phyloP scores from a whole-genome alignment of 2,888 invertebrate species.

The Elegia similella region DNA sequence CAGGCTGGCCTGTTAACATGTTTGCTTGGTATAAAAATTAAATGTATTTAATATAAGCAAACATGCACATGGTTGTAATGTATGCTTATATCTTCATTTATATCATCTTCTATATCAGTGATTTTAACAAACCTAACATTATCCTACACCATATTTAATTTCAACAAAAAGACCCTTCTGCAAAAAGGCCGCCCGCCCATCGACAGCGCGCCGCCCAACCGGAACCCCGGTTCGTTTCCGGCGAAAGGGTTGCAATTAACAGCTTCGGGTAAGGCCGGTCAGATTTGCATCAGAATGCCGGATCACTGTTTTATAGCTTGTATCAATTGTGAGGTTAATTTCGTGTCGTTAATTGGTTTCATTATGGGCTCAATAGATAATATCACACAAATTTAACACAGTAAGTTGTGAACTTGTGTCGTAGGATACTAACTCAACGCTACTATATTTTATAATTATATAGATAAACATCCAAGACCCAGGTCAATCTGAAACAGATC shows the following conservation, averaged over 20 bases:
- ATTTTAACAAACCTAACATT: neutral
- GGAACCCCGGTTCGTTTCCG: neutral
- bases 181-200: neutral
- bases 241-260: conserved; percentile 4
- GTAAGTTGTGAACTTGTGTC: too few relatives aligned
- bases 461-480: too few relatives aligned
- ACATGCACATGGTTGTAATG: too few relatives aligned
- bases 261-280: neutral
- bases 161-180: neutral
- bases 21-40: too few relatives aligned
- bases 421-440: too few relatives aligned
- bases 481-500: too few relatives aligned
- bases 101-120: neutral
- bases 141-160: neutral
- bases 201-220: neutral
- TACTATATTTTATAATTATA: too few relatives aligned
- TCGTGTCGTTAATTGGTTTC: conserved; percentile 9
- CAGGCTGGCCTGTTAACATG: too few relatives aligned
- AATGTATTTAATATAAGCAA: too few relatives aligned
- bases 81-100: too few relatives aligned
- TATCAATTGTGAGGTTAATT: neutral
- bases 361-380: neutral
- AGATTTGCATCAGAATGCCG: conserved; percentile 7
- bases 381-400: too few relatives aligned
- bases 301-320: conserved; percentile 1